phyloP scores from a whole-genome alignment of 1,140 invertebrate genomes.

The Globodera ellingtonae region DNA sequence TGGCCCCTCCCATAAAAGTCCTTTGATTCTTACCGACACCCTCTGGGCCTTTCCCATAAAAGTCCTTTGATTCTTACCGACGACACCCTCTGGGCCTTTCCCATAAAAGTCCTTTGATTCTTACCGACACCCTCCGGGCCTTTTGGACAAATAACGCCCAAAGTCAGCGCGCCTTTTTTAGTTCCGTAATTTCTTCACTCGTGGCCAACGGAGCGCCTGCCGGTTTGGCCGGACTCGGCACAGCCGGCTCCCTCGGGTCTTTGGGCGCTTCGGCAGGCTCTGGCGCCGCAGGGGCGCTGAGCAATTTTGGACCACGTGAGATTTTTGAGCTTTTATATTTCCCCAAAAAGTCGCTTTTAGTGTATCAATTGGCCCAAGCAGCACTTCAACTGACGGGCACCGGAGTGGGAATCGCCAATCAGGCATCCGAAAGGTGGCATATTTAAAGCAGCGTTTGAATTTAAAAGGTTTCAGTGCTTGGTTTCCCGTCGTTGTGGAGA shows the following conservation, averaged over 20 bases:
- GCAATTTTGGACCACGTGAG: constrained; percentile 51
- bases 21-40: too few species aligned
- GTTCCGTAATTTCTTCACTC: constrained; percentile 49
- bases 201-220: constrained; percentile 39
- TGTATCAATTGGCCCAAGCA: constrained; percentile 62
- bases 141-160: too few species aligned
- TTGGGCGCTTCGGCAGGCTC: constrained; percentile 46
- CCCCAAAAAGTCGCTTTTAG: constrained; percentile 40
- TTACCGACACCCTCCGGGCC: too few species aligned
- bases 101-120: background rate
- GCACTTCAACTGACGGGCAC: constrained; percentile 61
- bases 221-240: constrained; percentile 34
- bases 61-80: too few species aligned
- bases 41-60: too few species aligned
- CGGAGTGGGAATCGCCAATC: constrained; percentile 61
- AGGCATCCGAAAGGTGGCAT: constrained; percentile 52
- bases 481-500: constrained; percentile 47
- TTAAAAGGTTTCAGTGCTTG: constrained; percentile 43
- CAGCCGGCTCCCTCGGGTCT: constrained; percentile 10
- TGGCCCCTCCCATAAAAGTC: background rate
- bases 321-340: background rate
- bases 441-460: background rate
- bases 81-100: too few species aligned
- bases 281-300: constrained; percentile 49
- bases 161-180: background rate